Conservation (phyloP, 2,888 invertebrate species). For the Caenorhabditis sulstoni region DNA sequence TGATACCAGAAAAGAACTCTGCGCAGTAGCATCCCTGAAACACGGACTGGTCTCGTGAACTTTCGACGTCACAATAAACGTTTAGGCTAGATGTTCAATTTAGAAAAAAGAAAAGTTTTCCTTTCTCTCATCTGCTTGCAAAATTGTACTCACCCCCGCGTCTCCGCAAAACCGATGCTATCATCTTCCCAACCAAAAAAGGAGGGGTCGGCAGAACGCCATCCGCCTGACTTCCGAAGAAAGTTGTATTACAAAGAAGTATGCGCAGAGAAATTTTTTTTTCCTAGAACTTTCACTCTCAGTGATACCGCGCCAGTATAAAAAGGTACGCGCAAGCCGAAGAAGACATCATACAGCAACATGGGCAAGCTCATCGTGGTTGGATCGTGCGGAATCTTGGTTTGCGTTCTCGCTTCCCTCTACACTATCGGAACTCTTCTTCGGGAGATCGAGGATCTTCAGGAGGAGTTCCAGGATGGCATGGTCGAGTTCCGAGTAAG, state of each 20-base stretch:
- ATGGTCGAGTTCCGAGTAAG: slow-evolving; percentile 70
- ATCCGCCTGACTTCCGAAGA: slow-evolving; percentile 7
- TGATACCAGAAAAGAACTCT: slow-evolving; percentile 64
- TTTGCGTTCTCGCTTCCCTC: slow-evolving; percentile 60
- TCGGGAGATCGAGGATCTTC: slow-evolving; percentile 63
- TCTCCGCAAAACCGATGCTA: slow-evolving; percentile 23
- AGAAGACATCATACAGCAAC: slow-evolving; percentile 41
- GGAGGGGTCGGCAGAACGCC: slow-evolving; percentile 6
- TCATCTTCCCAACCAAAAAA: not conserved
- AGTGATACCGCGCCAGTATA: slow-evolving; percentile 10
- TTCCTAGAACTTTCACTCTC: slow-evolving; percentile 16
- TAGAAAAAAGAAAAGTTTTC: slow-evolving; percentile 16
- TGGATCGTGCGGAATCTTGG: slow-evolving; percentile 63
- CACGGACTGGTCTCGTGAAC: not conserved
- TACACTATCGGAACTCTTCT: slow-evolving; percentile 63
- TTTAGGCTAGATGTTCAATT: no score
- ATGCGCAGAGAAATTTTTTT: slow-evolving; percentile 13
- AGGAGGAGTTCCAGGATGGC: slow-evolving; percentile 65
- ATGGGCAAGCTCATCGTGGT: slow-evolving; percentile 67
- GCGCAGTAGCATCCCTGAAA: slow-evolving; percentile 69
- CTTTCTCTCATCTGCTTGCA: not conserved
- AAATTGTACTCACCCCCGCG: not conserved
- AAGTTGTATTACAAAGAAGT: slow-evolving; percentile 1
- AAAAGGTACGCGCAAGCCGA: not conserved
- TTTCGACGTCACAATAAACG: slow-evolving; percentile 14